Base-by-base conservation (phyloP, 2,888 invertebrate species). In the Stenodema calcarata region DNA sequence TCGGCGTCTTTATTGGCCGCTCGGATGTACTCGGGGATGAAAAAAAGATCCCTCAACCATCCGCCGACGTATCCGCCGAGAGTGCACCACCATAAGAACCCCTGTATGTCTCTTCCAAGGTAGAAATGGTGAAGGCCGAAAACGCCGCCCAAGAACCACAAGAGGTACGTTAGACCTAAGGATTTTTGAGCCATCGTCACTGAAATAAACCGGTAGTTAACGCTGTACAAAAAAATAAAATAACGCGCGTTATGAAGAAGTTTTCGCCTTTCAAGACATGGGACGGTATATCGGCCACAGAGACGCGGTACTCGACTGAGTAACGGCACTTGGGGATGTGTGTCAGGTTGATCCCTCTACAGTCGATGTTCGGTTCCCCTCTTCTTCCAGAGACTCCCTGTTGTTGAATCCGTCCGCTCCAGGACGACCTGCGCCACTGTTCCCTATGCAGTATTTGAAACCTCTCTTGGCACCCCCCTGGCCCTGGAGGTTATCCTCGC, bases 81-180 rank as follows among this genome's bases (percentile, higher is more conserved):
- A 0, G 97, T 96, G 87, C 95, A 95, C 94, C 96, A 96, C 94
- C 96, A 97, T 0, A 98, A 93, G 90, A 98, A 96, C 0, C 97
- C 98, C 90, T 99, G 99, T 28, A 95, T 93, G 91, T 98, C 97
- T 86, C 98, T 93, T 84, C 95, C 94, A 88, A 99, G 92, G 91
- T 99, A 99, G 90, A 98, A 94, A 91, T 98, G 97, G 91, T 99
- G 99, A 6, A 96, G 92, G 0, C 98, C 98, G 89, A 97, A 95
- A 89, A 96, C 91, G 4, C 99, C 99, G 23, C 97, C 97, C 89
- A 97, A 93, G 0, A 97, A 90, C 98, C 98, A 99, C 62, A 95
- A 92, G 0, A 98, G 87, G 90, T 98, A 99, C 0, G 98, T 94
- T 90, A 94, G 90, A 80, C 95, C 90, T 28, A 86, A 27, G 30